phyloP scores from a whole-genome alignment of 2,888 invertebrate species.

The Tortrix viridana region DNA sequence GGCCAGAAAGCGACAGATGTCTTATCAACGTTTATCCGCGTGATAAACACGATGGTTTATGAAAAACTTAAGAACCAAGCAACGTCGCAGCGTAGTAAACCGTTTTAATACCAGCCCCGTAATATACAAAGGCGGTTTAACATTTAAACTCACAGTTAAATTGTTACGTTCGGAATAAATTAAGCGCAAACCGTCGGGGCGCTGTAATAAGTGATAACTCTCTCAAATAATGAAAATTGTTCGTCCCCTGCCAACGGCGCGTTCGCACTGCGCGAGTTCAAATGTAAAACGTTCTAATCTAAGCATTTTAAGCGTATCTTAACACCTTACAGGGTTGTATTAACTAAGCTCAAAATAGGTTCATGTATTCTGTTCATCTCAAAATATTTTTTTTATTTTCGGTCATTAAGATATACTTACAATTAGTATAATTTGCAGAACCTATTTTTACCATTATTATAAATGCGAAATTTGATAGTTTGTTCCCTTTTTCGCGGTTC shows the following conservation, averaged over 20 bases:
- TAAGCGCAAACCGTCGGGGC: slow-evolving; percentile 40
- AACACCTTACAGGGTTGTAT: too few relatives aligned
- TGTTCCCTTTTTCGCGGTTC: too few relatives aligned
- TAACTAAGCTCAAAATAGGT: too few relatives aligned
- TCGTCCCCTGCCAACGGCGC: slow-evolving; percentile 50
- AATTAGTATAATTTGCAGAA: too few relatives aligned
- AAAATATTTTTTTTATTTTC: too few relatives aligned
- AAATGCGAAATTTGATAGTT: too few relatives aligned
- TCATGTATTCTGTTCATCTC: too few relatives aligned
- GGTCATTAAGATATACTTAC: too few relatives aligned
- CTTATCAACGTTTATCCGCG: too few relatives aligned
- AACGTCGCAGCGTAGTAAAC: neutral
- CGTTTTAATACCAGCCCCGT: slow-evolving; percentile 33
- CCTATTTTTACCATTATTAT: too few relatives aligned
- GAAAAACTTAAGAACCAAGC: neutral
- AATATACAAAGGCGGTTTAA: slow-evolving; percentile 37
- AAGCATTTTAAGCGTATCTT: too few relatives aligned
- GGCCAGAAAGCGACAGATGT: too few relatives aligned
- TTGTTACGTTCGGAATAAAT: slow-evolving; percentile 39
- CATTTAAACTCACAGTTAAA: slow-evolving; percentile 39
- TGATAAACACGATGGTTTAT: neutral
- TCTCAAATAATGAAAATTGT: slow-evolving; percentile 69
- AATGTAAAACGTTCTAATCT: slow-evolving; percentile 1
- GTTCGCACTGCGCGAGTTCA: slow-evolving; percentile 43
- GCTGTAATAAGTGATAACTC: slow-evolving; percentile 68